A percentile compares a stretch with the other conserved stretches of the same genome.
phyloP scores from a whole-genome alignment of 2,113 vertebrate genomes.

The Xenopus laevis region DNA sequence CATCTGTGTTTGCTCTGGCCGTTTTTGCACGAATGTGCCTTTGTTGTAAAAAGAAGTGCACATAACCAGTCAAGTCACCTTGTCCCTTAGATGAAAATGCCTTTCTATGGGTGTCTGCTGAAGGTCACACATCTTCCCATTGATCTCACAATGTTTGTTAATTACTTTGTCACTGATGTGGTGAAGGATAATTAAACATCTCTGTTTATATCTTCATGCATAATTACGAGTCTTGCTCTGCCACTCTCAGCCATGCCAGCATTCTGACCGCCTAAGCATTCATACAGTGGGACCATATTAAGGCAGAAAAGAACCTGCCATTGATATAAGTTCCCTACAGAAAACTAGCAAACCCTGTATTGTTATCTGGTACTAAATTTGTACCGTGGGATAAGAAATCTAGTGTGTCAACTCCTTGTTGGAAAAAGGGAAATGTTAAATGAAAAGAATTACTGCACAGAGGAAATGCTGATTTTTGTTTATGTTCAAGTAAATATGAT shows the following conservation, averaged over 20 bases:
- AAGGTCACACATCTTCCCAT: constrained; percentile 99
- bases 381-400: too few relatives aligned
- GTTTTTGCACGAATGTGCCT: neutral
- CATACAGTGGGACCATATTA: constrained; percentile 52
- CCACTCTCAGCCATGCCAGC: constrained; percentile 53
- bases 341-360: too few relatives aligned
- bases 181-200: constrained; percentile 99
- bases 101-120: constrained; percentile 78
- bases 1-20: neutral
- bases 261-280: neutral
- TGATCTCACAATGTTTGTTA: constrained; percentile 99
- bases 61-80: constrained; percentile 48
- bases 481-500: too few relatives aligned
- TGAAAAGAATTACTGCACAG: too few relatives aligned
- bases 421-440: too few relatives aligned
- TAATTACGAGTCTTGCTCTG: constrained; percentile 92
- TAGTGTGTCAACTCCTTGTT: too few relatives aligned
- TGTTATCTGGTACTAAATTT: too few relatives aligned
- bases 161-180: constrained; percentile 99
- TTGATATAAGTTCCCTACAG: too few relatives aligned
- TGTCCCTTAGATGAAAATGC: constrained; percentile 71
- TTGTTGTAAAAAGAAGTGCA: constrained; percentile 8
- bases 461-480: too few relatives aligned
- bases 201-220: constrained; percentile 99
- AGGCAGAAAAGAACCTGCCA: neutral